Evolutionary conservation across 2,888 invertebrate species (phyloP), one percentile per base, ranked within the genome.

Genomic region (Drosophila limbata): DNA sequence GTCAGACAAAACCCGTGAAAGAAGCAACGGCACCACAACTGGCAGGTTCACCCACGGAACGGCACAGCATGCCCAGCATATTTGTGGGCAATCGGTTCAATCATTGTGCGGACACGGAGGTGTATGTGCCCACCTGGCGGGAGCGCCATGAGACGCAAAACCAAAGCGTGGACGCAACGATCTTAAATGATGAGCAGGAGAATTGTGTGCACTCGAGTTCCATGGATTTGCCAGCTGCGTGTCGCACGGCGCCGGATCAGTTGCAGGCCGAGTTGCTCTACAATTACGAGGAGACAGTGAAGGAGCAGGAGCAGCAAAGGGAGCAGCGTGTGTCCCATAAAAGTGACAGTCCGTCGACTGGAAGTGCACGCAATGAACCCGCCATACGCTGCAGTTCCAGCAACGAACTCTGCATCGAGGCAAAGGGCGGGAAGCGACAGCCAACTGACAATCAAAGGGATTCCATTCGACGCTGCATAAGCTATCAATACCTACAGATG

Each of bases 31-130:
- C 47, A 4, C 35, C 13, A 21, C 69, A 61, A 8, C 59, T 78
- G 15, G 55, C 77, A 0, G 64, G 47, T 8, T 83, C 82, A 0
- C 83, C 86, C 28, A 84, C 77, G 8, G 83, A 83, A 9, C 93
- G 95, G 31, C 95, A 95, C 79, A 96, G 95, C 90, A 95, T 95
- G 91, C 96, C 96, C 8, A 94, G 95, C 76, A 94, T 94, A 66
- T 94, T 94, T 88, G 94, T 94, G 21, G 94, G 94, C 5, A 94
- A 94, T 87, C 94, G 94, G 62, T 94, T 94, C 74, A 94, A 94
- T 85, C 92, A 93, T 60, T 93, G 93, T 62, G 93, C 93, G 39
- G 91, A 93, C 55, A 94, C 94, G 0, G 93, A 93, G 63, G 93
- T 94, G 31, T 94, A 94, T 88, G 94, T 94, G 73, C 94, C 94